Conservation (phyloP, 2,888 invertebrate genomes). For the Clepsis dumicolana region DNA sequence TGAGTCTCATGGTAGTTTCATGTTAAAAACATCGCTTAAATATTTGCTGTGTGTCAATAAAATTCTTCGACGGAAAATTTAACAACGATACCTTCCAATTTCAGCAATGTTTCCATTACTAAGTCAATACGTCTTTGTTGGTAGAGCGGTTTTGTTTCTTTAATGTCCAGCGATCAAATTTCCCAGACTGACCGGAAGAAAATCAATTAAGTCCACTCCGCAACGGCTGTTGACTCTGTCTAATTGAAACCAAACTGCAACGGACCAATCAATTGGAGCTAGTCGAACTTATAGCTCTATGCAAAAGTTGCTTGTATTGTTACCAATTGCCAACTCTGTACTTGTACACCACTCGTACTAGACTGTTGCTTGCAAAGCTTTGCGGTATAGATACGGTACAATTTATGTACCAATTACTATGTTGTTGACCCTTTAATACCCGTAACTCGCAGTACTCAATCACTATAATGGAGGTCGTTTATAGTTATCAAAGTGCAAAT, state of each 20-base stretch:
- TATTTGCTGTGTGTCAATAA: too few relatives aligned
- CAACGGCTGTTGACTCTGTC: conserved; percentile 70
- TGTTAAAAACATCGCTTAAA: too few relatives aligned
- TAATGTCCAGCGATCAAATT: conserved; percentile 52
- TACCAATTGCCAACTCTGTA: conserved; percentile 31
- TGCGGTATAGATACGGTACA: conserved; percentile 12
- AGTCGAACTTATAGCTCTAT: conserved; percentile 52
- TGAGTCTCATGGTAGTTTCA: too few relatives aligned
- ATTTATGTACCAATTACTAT: conserved; percentile 42
- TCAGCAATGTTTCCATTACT: conserved; percentile 22
- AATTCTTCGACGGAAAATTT: not conserved
- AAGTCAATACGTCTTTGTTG: conserved; percentile 18
- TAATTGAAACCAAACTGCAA: conserved; percentile 78
- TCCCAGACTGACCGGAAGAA: conserved; percentile 54
- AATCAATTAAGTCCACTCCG: conserved; percentile 65
- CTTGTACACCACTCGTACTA: not conserved
- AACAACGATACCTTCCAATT: conserved; percentile 1
- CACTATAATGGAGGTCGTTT: conserved; percentile 54
- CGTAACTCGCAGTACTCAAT: conserved; percentile 43
- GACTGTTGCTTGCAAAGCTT: conserved; percentile 1
- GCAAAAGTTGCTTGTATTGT: conserved; percentile 44
- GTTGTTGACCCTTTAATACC: conserved; percentile 37
- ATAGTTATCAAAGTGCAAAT: conserved; percentile 60
- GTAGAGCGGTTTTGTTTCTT: conserved; percentile 38
- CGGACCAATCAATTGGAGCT: conserved; percentile 63